A percentile compares a stretch with the other conserved stretches of the same genome.
These are phyloP conservation scores for Campopleginae sp. DNA, from an alignment of 2,888 invertebrate genomes.

Conservation along the genomic window DNA sequence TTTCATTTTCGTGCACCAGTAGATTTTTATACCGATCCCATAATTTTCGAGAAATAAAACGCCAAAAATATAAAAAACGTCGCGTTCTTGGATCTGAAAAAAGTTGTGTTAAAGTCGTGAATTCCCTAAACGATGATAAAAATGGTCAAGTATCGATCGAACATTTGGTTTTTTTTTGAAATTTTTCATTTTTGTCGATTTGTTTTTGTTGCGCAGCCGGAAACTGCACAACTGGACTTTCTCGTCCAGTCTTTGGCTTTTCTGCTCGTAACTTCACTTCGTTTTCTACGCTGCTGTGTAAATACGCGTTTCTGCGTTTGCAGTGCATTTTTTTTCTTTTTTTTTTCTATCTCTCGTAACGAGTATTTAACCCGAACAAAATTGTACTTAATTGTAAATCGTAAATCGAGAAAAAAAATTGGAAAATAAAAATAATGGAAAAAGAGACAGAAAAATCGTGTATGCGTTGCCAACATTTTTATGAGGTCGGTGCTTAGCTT, in stretches of 20 bases:
- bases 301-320: constrained; percentile 30
- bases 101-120: not conserved
- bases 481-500: not conserved
- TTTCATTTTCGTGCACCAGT: constrained; percentile 46
- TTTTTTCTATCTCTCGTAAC: constrained; percentile 13
- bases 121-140: not conserved
- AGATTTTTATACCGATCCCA: constrained; percentile 63
- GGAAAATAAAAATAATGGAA: constrained; percentile 36
- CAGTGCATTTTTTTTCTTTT: constrained; percentile 18
- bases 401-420: constrained; percentile 30
- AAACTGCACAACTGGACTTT: constrained; percentile 15
- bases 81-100: not conserved
- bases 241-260: not conserved
- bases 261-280: not conserved
- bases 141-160: not conserved
- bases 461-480: not conserved
- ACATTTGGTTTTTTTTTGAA: not conserved
- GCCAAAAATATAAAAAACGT: not conserved
- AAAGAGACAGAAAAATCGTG: not conserved
- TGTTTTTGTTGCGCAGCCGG: not conserved
- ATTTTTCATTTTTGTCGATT: not conserved
- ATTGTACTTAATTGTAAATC: constrained; percentile 54
- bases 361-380: constrained; percentile 15
- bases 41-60: constrained; percentile 23
- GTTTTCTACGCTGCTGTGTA: constrained; percentile 15